Evolutionary conservation across 2,888 invertebrate genomes (phyloP).

Genomic region (Saturnia japonica): DNA sequence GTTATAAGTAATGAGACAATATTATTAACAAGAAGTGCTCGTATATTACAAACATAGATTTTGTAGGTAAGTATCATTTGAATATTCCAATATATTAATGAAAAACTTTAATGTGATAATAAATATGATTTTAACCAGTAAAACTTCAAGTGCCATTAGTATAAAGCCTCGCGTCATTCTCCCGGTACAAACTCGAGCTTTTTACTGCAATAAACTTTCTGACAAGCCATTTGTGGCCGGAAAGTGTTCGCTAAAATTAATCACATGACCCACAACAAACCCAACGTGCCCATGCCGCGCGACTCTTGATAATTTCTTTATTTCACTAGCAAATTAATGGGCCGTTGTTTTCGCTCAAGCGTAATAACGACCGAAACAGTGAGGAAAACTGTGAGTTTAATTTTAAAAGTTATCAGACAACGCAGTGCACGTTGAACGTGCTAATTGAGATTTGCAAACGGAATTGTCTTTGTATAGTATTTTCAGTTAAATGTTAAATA

Average conservation of each 20-base stretch:
- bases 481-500: slow-evolving; percentile 61
- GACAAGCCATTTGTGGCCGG: slow-evolving; percentile 74
- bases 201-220: slow-evolving; percentile 78
- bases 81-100: neutral
- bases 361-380: slow-evolving; percentile 33
- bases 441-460: slow-evolving; percentile 60
- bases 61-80: slow-evolving; percentile 21
- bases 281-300: slow-evolving; percentile 51
- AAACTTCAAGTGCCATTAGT: slow-evolving; percentile 53
- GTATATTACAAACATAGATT: slow-evolving; percentile 8
- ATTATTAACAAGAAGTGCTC: neutral
- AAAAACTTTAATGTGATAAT: slow-evolving; percentile 38
- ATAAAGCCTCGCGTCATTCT: slow-evolving; percentile 71
- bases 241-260: slow-evolving; percentile 73
- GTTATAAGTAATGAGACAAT: neutral
- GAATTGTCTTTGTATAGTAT: slow-evolving; percentile 67
- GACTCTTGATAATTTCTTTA: slow-evolving; percentile 64
- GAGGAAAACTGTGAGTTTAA: slow-evolving; percentile 36
- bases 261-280: slow-evolving; percentile 65
- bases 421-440: slow-evolving; percentile 46
- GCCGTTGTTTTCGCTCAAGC: slow-evolving; percentile 31
- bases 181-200: slow-evolving; percentile 66
- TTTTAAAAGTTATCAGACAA: slow-evolving; percentile 39
- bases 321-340: slow-evolving; percentile 49
- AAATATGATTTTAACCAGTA: slow-evolving; percentile 61